Base-by-base conservation (phyloP, 2,888 invertebrate genomes). In the Dyspetes luteomarginatus region DNA sequence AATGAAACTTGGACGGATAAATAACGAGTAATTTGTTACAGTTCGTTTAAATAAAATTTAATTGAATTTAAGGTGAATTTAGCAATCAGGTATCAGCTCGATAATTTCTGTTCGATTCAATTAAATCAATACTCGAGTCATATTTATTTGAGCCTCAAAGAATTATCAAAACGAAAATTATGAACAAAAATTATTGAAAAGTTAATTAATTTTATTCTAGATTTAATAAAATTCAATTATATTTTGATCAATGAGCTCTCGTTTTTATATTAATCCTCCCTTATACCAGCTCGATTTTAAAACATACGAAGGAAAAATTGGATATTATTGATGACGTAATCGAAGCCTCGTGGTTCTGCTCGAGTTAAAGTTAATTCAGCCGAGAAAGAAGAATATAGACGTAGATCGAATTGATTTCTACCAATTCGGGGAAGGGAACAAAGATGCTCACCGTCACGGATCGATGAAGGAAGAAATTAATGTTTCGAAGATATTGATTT, bases 281-380 rank as follows among this genome's bases (percentile, higher is more conserved):
- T n/a, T n/a, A n/a, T n/a, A n/a, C n/a, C n/a, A n/a, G n/a, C n/a
- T n/a, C n/a, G n/a, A n/a, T n/a, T n/a, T 36, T 36, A 12, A 36
- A 12, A 36, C 36, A 7, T 7, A 36, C 36, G 4, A 36, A 36
- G 12, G 7, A 36, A 36, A 12, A 36, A 36, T 36, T 2, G 36
- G 36, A 4, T n/a, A 69, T 50, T 24, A 15, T 7, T 30, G 30
- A 43, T 60, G 62, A 77, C 24, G 60, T 41, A 22, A 60, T 41
- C n/a, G 24, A 48, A 41, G 4, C n/a, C n/a, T 45, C 17, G 41
- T 26, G n/a, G 75, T 60, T 75, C 17, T 69, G 69, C 75, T 79
- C 69, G 79, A 65, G 30, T 52, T 56, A 3, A 58, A 43, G 64
- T 50, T 41, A 52, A 79, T 65, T 58, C 75, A 67, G 12, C 65